phyloP scores from a whole-genome alignment of 1,140 invertebrate genomes.

The Tetraneura akinire region DNA sequence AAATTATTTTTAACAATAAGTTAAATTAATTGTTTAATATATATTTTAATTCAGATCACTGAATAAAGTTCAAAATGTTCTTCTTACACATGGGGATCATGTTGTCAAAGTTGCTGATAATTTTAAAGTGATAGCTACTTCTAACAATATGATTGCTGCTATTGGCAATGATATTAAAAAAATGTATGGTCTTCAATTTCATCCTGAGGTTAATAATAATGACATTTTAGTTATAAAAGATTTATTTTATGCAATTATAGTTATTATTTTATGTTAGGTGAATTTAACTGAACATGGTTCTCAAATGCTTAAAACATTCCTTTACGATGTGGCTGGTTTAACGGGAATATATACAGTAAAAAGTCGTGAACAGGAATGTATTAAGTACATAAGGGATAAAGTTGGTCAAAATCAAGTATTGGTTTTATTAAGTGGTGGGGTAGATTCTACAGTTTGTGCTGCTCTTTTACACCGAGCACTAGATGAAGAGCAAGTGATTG shows the following conservation, averaged over 20 bases:
- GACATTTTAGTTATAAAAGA: not conserved
- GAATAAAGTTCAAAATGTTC: slow-evolving; percentile 82
- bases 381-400: slow-evolving; percentile 87
- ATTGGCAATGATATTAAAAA: slow-evolving; percentile 89
- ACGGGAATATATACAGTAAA: slow-evolving; percentile 87
- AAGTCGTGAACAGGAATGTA: slow-evolving; percentile 85
- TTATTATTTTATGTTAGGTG: slow-evolving; percentile 62
- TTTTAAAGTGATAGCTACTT: slow-evolving; percentile 82
- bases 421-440: slow-evolving; percentile 93
- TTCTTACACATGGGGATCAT: slow-evolving; percentile 96
- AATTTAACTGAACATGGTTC: slow-evolving; percentile 91
- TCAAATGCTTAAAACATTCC: slow-evolving; percentile 91
- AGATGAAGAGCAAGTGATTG: slow-evolving; percentile 87
- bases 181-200: slow-evolving; percentile 97
- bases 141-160: slow-evolving; percentile 81
- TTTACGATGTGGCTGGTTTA: slow-evolving; percentile 86
- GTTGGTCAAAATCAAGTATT: slow-evolving; percentile 92
- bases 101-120: slow-evolving; percentile 86
- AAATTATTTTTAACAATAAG: not conserved
- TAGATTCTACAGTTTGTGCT: slow-evolving; percentile 98
- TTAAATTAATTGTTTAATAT: not conserved
- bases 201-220: slow-evolving; percentile 71
- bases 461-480: slow-evolving; percentile 90
- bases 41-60: slow-evolving; percentile 69
- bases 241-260: not conserved